phyloP scores from a whole-genome alignment of 2,888 invertebrate species.

The Cecidostiba fungosa region DNA sequence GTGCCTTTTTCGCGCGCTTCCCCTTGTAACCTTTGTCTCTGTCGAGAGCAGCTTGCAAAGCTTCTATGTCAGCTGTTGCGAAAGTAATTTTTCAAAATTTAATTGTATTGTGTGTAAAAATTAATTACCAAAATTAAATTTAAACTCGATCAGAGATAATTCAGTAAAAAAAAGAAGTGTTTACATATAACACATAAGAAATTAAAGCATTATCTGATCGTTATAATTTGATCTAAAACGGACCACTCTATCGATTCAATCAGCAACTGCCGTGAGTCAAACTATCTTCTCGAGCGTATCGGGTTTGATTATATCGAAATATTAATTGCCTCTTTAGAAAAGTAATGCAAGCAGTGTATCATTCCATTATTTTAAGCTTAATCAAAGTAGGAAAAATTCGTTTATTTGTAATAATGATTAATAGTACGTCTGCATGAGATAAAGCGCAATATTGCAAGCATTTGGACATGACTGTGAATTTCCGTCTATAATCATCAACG shows the following conservation, averaged over 20 bases:
- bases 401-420: neutral
- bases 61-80: constrained; percentile 81
- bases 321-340: neutral
- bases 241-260: neutral
- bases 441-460: neutral
- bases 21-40: constrained; percentile 87
- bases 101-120: too few species aligned
- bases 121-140: too few species aligned
- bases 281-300: neutral
- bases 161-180: neutral
- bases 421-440: neutral
- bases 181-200: neutral
- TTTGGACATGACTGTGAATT: neutral
- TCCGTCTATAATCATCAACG: neutral
- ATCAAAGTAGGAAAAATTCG: too few species aligned
- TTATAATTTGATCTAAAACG: neutral
- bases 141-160: too few species aligned
- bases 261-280: neutral
- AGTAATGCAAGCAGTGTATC: neutral
- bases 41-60: constrained; percentile 87
- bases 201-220: neutral
- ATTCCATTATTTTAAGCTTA: too few species aligned
- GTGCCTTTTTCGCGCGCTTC: constrained; percentile 90
- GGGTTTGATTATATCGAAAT: neutral
- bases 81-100: neutral